Conservation (phyloP, 2,888 invertebrate species). For the Parnassius apollo region DNA sequence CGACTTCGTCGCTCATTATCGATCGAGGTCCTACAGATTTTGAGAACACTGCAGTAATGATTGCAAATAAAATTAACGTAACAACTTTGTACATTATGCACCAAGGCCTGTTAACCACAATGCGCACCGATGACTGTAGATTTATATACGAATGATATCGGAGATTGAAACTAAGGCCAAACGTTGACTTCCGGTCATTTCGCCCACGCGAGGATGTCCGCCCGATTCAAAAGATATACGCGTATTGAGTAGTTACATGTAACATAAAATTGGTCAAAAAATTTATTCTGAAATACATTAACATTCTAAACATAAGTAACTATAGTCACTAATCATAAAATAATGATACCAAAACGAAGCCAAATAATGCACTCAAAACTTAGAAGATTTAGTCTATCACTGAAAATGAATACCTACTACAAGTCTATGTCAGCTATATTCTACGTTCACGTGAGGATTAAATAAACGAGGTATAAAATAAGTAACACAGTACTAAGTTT, state of each 20-base stretch:
- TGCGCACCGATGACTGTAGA: slow-evolving; percentile 32
- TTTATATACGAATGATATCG: slow-evolving; percentile 24
- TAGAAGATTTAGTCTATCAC: no score
- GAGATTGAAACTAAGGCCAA: slow-evolving; percentile 30
- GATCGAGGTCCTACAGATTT: slow-evolving; percentile 18
- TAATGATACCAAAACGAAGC: no score
- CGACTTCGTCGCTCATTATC: slow-evolving; percentile 17
- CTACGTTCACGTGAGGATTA: no score
- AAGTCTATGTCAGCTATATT: no score
- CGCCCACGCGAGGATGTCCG: slow-evolving; percentile 27
- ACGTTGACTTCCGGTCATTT: slow-evolving; percentile 35
- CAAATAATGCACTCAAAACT: no score
- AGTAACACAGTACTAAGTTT: no score
- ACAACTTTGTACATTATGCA: slow-evolving; percentile 24
- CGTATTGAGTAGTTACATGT: neutral
- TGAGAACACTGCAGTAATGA: slow-evolving; percentile 11
- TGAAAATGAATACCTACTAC: no score
- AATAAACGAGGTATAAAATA: no score
- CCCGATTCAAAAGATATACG: slow-evolving; percentile 18
- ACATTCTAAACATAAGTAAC: no score
- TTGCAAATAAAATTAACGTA: slow-evolving; percentile 5
- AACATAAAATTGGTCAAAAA: no score
- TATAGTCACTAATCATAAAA: no score
- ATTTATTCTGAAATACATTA: no score
- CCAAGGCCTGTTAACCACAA: slow-evolving; percentile 11